Base-by-base conservation (phyloP, 2,888 invertebrate species). In the Pristionchus exspectatus region DNA sequence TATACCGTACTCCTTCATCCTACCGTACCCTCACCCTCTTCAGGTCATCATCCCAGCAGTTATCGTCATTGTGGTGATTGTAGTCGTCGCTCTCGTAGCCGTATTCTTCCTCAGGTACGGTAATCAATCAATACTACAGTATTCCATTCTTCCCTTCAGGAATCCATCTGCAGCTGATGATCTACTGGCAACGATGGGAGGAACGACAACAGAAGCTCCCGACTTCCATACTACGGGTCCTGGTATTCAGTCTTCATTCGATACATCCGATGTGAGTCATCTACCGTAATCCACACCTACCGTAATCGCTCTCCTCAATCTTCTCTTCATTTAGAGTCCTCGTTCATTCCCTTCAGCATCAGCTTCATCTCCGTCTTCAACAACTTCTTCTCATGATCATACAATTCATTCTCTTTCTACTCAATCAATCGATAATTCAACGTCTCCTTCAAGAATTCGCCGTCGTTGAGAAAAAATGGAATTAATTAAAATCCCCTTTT, bases 31-130 rank as follows among this genome's bases (percentile, higher is more conserved):
- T n/a, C 7, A 33, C 44, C n/a, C 56, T 27, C n/a, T 63, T 33
- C 56, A 87, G 87, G 69, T 87, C 27, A 87, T 87, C 44, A 69
- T 87, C 50, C 87, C 87, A 24, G 87, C 87, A 44, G 69, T 69
- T 0, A 69, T 87, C 69, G 24, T 87, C 3, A 44, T 87, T 2
- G 87, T 87, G 0, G 54, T 59, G 9, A 54, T 87, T 18, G 30
- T 87, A 24, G 87, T 87, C 50, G 59, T 33, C 10, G 69, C 54
- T 38, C 87, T 87, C 27, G 69, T 87, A 5, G 63, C 87, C 18
- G 69, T 87, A 27, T 87, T 87, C 87, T 87, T 87, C 87, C 87
- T 87, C 38, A 63, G 86, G 86, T 86, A 69, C 44, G 33, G 59
- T 69, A n/a, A n/a, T 69, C 87, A 5, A 44, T 81, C 44, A 18